phyloP scores from a whole-genome alignment of 64 coral and sea anemone species.

The Montipora capricornis region DNA sequence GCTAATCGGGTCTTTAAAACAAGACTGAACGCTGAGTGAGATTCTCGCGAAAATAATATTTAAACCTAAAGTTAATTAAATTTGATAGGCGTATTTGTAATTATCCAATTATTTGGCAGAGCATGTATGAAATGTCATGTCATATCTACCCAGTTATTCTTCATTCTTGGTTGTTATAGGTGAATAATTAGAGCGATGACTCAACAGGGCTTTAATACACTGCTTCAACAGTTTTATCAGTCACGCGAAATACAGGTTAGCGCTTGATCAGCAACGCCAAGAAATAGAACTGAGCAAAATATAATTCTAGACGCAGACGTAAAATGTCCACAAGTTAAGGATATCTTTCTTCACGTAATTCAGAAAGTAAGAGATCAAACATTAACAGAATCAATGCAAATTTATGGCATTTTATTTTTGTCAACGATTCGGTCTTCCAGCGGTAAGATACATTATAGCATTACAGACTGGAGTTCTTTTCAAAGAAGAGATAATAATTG shows the following conservation, averaged over 20 bases:
- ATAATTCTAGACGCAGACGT: background rate
- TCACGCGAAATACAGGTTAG: background rate
- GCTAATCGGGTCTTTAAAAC: background rate
- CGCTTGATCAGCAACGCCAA: background rate
- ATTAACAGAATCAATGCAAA: no score
- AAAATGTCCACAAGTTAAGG: no score
- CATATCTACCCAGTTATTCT: background rate
- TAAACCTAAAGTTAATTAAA: background rate
- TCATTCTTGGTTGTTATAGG: background rate
- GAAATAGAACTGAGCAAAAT: background rate
- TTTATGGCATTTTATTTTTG: no score
- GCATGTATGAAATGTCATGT: background rate
- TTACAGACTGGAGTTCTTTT: no score
- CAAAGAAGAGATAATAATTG: no score
- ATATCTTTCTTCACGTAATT: no score
- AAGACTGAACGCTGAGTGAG: no score
- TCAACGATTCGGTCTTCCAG: no score
- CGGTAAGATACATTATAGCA: no score
- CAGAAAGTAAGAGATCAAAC: no score
- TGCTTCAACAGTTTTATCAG: background rate
- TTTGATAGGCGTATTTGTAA: background rate
- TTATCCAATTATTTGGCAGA: no score
- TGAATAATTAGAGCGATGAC: background rate
- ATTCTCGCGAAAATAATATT: background rate
- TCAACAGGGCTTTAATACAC: background rate